Conservation (phyloP, 1,140 invertebrate species). For the Drosophila willistoni region DNA sequence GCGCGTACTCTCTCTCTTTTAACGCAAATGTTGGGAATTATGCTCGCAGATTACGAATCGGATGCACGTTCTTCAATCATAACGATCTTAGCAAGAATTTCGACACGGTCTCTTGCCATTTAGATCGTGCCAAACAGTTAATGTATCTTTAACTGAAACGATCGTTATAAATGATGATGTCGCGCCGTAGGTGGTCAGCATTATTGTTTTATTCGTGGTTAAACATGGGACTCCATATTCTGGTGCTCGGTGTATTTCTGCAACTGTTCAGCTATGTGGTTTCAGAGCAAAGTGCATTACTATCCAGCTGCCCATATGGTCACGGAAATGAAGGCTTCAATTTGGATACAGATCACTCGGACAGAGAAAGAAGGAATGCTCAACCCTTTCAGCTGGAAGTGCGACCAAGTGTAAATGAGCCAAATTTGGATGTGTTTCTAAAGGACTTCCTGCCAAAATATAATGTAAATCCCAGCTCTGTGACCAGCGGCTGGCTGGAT, state of each 20-base stretch:
- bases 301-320: slow-evolving; percentile 44
- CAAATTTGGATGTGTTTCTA: slow-evolving; percentile 48
- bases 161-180: neutral
- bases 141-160: slow-evolving; percentile 7
- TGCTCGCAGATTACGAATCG: slow-evolving; percentile 37
- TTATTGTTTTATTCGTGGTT: slow-evolving; percentile 23
- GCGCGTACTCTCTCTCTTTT: neutral
- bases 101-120: slow-evolving; percentile 37
- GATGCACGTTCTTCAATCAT: slow-evolving; percentile 52
- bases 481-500: slow-evolving; percentile 29
- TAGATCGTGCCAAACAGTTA: slow-evolving; percentile 50
- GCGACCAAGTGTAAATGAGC: slow-evolving; percentile 42
- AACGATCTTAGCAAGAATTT: slow-evolving; percentile 61
- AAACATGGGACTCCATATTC: slow-evolving; percentile 30
- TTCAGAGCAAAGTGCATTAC: neutral
- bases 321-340: neutral
- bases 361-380: slow-evolving; percentile 33
- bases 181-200: slow-evolving; percentile 32
- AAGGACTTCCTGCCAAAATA: slow-evolving; percentile 52
- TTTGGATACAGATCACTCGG: neutral
- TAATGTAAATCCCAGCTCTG: slow-evolving; percentile 10
- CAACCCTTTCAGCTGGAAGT: slow-evolving; percentile 21
- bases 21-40: slow-evolving; percentile 38
- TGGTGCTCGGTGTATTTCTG: slow-evolving; percentile 21
- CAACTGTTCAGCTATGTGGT: slow-evolving; percentile 9